A percentile compares a stretch with the other conserved stretches of the same genome.
Evolutionary conservation across 2,113 vertebrate genomes (phyloP).

Genomic region (Sciurus niger): DNA sequence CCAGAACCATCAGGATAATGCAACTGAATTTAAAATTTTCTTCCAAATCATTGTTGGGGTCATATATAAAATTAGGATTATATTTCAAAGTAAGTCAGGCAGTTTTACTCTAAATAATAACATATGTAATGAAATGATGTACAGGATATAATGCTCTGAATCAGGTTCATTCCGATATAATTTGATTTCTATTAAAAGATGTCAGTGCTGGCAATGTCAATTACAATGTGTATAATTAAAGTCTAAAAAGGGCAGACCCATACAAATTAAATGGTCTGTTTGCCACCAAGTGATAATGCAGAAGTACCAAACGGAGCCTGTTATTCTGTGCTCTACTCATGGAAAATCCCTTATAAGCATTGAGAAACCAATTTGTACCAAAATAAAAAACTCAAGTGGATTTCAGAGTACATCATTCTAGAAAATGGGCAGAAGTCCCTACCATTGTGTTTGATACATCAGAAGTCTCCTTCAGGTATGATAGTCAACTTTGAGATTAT

Average conservation of each 20-base stretch:
- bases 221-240: conserved; percentile 55
- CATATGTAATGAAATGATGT: neutral
- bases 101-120: neutral
- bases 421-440: neutral
- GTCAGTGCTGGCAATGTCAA: conserved; percentile 29
- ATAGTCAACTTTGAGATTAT: neutral
- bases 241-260: neutral
- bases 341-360: neutral
- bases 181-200: conserved; percentile 63
- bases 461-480: neutral
- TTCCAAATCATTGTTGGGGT: neutral
- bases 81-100: conserved; percentile 17
- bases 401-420: neutral
- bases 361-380: neutral
- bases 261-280: neutral
- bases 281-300: neutral
- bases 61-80: neutral
- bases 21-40: neutral
- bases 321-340: neutral
- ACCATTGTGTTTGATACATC: neutral
- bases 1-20: neutral
- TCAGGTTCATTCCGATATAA: conserved; percentile 40
- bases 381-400: neutral
- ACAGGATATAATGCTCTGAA: neutral
- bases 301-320: neutral